Evolutionary conservation across 2,888 invertebrate species (phyloP).

Genomic region (Neocrepidodera transversa): DNA sequence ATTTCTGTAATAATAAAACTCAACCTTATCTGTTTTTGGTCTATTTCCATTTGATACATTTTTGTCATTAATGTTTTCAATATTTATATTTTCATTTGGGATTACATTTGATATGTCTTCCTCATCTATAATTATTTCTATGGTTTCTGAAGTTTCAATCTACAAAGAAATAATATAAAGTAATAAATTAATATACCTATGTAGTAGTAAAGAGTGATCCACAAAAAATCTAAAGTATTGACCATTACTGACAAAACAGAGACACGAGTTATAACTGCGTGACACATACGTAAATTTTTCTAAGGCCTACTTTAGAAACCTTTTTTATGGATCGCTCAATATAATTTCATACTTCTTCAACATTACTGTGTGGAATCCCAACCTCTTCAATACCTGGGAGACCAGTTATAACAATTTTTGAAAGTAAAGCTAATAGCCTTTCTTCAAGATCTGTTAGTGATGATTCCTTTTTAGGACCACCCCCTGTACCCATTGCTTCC

Average conservation of each 20-base stretch:
- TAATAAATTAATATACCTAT: not conserved
- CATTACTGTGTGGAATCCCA: not conserved
- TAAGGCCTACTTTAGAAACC: too few relatives aligned
- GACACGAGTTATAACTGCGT: not conserved
- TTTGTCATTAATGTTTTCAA: not conserved
- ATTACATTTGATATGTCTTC: not conserved
- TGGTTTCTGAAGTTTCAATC: not conserved
- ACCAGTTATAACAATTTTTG: conserved; percentile 1
- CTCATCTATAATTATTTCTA: not conserved
- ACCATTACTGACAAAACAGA: not conserved
- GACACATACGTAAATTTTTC: too few relatives aligned
- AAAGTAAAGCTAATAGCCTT: not conserved
- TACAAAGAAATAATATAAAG: not conserved
- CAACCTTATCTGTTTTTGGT: too few relatives aligned
- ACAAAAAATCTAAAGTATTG: too few relatives aligned
- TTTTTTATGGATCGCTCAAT: too few relatives aligned
- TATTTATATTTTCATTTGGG: not conserved
- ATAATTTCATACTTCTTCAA: not conserved
- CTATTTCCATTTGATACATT: not conserved
- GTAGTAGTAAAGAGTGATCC: too few relatives aligned
- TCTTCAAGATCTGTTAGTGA: not conserved
- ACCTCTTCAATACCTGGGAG: conserved; percentile 1
- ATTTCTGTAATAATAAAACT: not conserved
- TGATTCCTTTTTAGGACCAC: not conserved
- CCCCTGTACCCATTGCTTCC: not conserved